Conservation (phyloP, 2,888 invertebrate species). For the Ryuthela nishihirai region DNA sequence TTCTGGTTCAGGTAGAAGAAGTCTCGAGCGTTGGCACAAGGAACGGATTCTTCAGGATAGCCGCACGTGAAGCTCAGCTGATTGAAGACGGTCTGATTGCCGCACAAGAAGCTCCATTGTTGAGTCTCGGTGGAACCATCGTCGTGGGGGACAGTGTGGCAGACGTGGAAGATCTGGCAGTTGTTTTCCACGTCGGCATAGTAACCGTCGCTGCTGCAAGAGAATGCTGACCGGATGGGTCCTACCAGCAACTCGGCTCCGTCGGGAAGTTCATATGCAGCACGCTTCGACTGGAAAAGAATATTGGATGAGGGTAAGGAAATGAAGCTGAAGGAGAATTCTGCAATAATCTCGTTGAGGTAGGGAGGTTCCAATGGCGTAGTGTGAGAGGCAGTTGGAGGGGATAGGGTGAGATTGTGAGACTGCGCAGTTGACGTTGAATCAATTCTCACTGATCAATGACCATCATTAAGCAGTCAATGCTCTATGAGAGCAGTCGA, state of each 20-base stretch:
- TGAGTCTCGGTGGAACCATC: constrained; percentile 33
- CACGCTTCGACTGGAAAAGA: constrained; percentile 30
- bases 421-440: too few species aligned
- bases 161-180: constrained; percentile 41
- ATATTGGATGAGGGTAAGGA: neutral
- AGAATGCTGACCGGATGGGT: constrained; percentile 32
- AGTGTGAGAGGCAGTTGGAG: too few species aligned
- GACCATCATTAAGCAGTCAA: too few species aligned
- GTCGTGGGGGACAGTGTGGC: constrained; percentile 24
- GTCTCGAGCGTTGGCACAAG: constrained; percentile 32
- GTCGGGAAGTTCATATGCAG: constrained; percentile 39
- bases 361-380: too few species aligned
- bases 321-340: too few species aligned
- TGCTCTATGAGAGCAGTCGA: too few species aligned
- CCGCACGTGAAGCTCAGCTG: constrained; percentile 38
- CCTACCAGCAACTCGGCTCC: constrained; percentile 38
- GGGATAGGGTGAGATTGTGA: too few species aligned
- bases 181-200: constrained; percentile 41
- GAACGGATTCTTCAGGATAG: constrained; percentile 37
- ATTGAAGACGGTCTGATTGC: constrained; percentile 40
- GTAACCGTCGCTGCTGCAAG: constrained; percentile 33
- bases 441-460: too few species aligned
- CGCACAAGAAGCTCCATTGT: constrained; percentile 41
- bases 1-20: constrained; percentile 40
- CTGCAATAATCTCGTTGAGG: too few species aligned